Evolutionary conservation across 2,113 vertebrate species (phyloP), one percentile per base, ranked within the genome.

Genomic region (Illadopsis cleaveri): DNA sequence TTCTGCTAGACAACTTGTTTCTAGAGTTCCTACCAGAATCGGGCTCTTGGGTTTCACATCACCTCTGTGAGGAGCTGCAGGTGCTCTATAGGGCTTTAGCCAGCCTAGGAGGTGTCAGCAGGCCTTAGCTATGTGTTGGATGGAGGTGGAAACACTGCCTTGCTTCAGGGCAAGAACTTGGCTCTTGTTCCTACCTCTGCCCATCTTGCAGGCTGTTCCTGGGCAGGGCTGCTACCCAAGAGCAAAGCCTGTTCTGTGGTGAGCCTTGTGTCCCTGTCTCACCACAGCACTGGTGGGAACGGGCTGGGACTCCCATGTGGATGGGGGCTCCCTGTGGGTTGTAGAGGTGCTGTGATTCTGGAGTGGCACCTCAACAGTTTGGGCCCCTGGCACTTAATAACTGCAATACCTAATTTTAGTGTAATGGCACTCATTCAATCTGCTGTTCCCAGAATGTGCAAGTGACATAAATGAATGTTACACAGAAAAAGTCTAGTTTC

Each of bases 401-500:
- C 28, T 47, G 47, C 54, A 79, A 21, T 51, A 47, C 14, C 48
- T 89, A 68, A 82, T 94, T 89, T 95, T 72, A 82, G 73, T 82
- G 33, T 70, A 58, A 77, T 30, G 90, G 71, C 58, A 70, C 54
- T 66, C 27, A 5, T 60, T 89, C 53, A 61, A 0, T 64, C 90
- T 79, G 83, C 62, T 42, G 48, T 17, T 84, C 50, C 40, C 71
- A 38, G 86, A 82, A 90, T 1, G 35, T 65, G 65, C 78, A 85
- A 94, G 68, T 92, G 82, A 75, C 70, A 56, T 15, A 78, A 62
- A 90, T 95, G 87, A 94, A 84, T 86, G 51, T 51, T 91, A 53
- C 47, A 69, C 66, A 73, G 83, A 68, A 90, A 72, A 93, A 96
- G 78, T 91, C 84, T 78, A 81, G 45, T 64, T 94, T 81, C 75